Conservation (phyloP, 2,888 invertebrate genomes). For the Xestoiulus laeticollis region DNA sequence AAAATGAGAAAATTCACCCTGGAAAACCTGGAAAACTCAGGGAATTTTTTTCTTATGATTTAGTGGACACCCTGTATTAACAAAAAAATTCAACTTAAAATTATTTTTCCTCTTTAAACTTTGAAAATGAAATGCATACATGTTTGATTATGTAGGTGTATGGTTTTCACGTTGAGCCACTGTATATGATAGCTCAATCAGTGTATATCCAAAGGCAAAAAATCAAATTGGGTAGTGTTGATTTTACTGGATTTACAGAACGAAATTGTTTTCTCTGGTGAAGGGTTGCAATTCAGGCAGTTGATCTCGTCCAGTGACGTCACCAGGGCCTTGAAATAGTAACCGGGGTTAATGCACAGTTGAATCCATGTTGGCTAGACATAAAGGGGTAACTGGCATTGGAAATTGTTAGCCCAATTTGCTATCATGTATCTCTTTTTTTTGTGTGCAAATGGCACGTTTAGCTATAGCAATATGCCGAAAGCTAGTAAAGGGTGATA, state of each 20-base stretch:
- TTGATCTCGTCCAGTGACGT: neutral
- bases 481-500: neutral
- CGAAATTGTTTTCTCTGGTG: neutral
- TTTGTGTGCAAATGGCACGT: neutral
- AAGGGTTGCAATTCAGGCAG: neutral
- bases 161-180: too few relatives aligned
- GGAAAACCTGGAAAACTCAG: too few relatives aligned
- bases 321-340: constrained; percentile 17
- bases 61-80: too few relatives aligned
- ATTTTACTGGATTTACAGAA: neutral
- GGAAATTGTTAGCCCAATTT: neutral
- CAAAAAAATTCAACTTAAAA: too few relatives aligned
- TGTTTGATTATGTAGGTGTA: too few relatives aligned
- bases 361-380: constrained; percentile 23
- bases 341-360: constrained; percentile 31
- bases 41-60: too few relatives aligned
- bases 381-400: constrained; percentile 8
- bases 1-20: too few relatives aligned
- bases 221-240: neutral
- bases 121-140: too few relatives aligned
- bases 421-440: neutral
- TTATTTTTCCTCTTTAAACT: too few relatives aligned
- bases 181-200: neutral
- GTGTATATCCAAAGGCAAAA: neutral
- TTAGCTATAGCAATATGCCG: neutral